phyloP scores from a whole-genome alignment of 2,113 vertebrate species.

The Sceloporus undulatus region DNA sequence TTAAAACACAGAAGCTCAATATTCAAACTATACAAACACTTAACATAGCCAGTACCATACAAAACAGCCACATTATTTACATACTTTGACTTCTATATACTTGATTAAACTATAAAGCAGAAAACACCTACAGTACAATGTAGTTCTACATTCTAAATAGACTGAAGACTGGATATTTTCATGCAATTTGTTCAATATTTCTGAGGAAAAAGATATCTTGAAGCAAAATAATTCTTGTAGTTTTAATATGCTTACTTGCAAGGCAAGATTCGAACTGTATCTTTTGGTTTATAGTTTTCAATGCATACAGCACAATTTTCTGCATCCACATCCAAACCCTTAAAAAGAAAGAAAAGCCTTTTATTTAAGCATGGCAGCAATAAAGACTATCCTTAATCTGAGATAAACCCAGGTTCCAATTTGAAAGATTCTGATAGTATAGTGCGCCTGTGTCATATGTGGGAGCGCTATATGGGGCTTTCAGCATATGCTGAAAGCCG shows the following conservation, averaged over 20 bases:
- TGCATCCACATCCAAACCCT: conserved; percentile 82
- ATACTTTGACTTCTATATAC: neutral
- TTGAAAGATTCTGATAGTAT: neutral
- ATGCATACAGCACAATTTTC: conserved; percentile 88
- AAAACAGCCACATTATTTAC: neutral
- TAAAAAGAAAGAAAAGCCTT: conserved; percentile 28
- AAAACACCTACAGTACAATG: neutral
- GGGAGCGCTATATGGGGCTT: too few species aligned
- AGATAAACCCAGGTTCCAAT: neutral
- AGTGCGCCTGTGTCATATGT: too few species aligned
- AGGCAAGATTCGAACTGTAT: conserved; percentile 83
- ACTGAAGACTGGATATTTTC: neutral
- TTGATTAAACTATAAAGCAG: neutral
- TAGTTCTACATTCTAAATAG: neutral
- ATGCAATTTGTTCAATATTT: conserved; percentile 28
- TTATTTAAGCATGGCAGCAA: neutral
- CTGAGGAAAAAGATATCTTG: neutral
- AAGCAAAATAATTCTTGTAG: neutral
- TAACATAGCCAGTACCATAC: too few species aligned
- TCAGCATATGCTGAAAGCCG: too few species aligned
- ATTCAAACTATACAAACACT: neutral
- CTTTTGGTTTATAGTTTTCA: conserved; percentile 85
- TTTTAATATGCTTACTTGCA: conserved; percentile 81
- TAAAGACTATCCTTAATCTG: neutral
- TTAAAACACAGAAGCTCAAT: neutral